phyloP scores from a whole-genome alignment of 1,140 invertebrate species.

The Drosophila ercepeae region DNA sequence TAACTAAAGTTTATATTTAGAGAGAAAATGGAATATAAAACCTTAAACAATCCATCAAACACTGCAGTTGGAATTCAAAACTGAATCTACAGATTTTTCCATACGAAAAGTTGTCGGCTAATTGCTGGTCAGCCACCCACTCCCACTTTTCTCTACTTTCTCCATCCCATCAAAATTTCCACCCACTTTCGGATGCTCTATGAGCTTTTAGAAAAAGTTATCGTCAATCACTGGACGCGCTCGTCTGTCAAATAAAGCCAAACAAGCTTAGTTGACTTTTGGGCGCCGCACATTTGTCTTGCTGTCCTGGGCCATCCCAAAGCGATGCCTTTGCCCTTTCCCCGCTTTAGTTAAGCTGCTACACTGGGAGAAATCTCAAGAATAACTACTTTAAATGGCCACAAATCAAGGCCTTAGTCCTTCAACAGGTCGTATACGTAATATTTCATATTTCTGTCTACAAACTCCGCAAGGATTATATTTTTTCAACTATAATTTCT shows the following conservation, averaged over 20 bases:
- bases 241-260: constrained; percentile 73
- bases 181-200: not conserved
- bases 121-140: constrained; percentile 20
- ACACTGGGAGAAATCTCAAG: not conserved
- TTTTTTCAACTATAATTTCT: too few relatives aligned
- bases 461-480: too few relatives aligned
- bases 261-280: constrained; percentile 72
- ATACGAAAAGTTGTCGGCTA: constrained; percentile 37
- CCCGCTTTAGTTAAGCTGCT: not conserved
- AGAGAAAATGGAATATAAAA: too few relatives aligned
- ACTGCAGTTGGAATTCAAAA: too few relatives aligned
- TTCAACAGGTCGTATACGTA: too few relatives aligned
- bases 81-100: constrained; percentile 7
- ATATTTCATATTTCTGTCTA: too few relatives aligned
- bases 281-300: constrained; percentile 68
- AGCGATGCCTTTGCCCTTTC: constrained; percentile 1
- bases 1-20: too few relatives aligned
- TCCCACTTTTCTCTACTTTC: not conserved
- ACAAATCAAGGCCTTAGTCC: too few relatives aligned
- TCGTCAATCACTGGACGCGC: constrained; percentile 59
- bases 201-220: constrained; percentile 48
- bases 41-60: too few relatives aligned
- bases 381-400: too few relatives aligned
- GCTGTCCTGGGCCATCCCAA: constrained; percentile 8
- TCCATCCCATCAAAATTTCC: not conserved